Evolutionary conservation across 2,797 vertebrate genomes (phyloP).

Genomic region (Pantherophis vulpinus): DNA sequence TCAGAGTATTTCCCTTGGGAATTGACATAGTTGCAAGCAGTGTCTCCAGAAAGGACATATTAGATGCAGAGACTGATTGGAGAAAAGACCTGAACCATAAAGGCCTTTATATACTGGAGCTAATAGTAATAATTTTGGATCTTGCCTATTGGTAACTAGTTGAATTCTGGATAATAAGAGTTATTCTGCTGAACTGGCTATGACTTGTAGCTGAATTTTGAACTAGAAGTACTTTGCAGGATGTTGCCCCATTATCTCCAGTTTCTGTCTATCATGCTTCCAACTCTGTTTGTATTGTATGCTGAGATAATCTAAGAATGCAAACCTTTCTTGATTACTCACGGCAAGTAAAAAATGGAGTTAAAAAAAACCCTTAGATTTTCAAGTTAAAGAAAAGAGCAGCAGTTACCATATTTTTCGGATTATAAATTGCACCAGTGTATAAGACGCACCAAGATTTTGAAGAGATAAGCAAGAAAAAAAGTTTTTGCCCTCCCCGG

Average conservation of each 20-base stretch:
- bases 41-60: background rate
- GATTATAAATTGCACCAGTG: too few species aligned
- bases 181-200: background rate
- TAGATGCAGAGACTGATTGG: background rate
- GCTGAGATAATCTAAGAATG: background rate
- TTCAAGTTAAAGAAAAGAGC: background rate
- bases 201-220: background rate
- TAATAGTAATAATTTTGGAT: background rate
- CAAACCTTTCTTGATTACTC: background rate
- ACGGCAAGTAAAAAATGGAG: background rate
- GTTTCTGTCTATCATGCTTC: background rate
- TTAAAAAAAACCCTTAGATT: background rate
- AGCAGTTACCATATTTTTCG: background rate
- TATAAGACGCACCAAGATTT: too few species aligned
- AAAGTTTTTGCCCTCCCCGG: too few species aligned
- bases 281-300: background rate
- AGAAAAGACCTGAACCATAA: background rate
- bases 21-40: background rate
- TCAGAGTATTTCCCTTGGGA: background rate
- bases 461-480: too few species aligned
- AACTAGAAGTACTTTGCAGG: background rate
- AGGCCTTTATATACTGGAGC: background rate
- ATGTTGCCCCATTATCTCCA: background rate
- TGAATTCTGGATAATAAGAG: background rate
- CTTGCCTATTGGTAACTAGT: background rate